These are phyloP conservation scores for Chelonoidis abingdonii DNA, from an alignment of 2,113 vertebrate species.

Conservation along the genomic window DNA sequence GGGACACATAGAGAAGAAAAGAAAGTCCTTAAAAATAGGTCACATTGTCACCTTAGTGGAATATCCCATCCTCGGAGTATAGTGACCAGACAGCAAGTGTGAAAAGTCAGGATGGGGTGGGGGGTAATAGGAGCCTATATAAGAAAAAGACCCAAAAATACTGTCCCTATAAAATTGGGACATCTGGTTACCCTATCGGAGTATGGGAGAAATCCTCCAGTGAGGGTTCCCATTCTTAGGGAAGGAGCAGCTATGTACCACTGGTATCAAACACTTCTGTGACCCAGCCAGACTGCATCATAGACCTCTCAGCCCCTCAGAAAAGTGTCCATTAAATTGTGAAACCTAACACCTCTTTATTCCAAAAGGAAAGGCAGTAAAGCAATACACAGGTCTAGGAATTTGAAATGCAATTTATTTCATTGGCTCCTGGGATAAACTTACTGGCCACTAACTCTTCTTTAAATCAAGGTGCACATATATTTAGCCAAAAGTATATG, in stretches of 20 bases:
- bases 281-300: not conserved
- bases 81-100: too few species aligned
- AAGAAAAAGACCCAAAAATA: too few species aligned
- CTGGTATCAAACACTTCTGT: not conserved
- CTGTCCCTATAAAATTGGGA: too few species aligned
- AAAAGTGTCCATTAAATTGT: not conserved
- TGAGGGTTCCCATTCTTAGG: too few species aligned
- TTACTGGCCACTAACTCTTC: not conserved
- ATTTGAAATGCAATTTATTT: not conserved
- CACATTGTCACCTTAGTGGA: not conserved
- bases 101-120: too few species aligned
- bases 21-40: not conserved
- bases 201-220: too few species aligned
- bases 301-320: not conserved
- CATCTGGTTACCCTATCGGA: too few species aligned
- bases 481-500: not conserved
- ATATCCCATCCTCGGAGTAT: too few species aligned
- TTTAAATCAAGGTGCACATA: not conserved
- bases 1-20: not conserved
- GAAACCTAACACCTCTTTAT: not conserved
- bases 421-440: not conserved
- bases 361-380: not conserved
- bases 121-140: too few species aligned
- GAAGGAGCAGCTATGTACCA: not conserved
- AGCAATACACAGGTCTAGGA: not conserved